phyloP scores from a whole-genome alignment of 1,140 invertebrate genomes.

The Drosophila sproati region DNA sequence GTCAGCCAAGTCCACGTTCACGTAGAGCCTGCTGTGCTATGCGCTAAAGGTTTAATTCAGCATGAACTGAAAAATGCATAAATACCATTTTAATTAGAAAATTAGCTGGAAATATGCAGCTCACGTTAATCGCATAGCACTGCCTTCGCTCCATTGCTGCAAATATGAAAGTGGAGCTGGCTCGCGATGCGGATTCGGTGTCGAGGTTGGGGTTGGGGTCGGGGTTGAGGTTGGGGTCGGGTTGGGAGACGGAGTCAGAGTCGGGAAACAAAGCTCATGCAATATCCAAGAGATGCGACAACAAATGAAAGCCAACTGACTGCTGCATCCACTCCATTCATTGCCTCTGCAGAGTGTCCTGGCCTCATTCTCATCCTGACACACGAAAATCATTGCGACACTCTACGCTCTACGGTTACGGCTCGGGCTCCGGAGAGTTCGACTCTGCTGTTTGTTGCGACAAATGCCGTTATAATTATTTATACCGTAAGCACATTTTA shows the following conservation, averaged over 20 bases:
- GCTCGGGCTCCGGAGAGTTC: conserved; percentile 19
- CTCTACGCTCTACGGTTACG: conserved; percentile 18
- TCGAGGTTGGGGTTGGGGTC: conserved; percentile 9
- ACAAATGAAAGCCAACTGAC: conserved; percentile 57
- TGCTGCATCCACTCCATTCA: conserved; percentile 30
- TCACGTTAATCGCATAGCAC: conserved; percentile 81
- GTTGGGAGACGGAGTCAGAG: no score
- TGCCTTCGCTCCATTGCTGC: conserved; percentile 36
- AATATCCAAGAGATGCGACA: conserved; percentile 80
- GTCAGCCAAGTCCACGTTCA: conserved; percentile 14
- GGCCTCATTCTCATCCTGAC: conserved; percentile 50
- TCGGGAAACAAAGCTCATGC: conserved; percentile 52
- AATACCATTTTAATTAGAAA: conserved; percentile 84
- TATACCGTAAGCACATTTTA: conserved; percentile 83
- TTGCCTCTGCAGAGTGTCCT: background rate
- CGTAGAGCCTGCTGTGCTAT: conserved; percentile 1
- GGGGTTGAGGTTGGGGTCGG: background rate
- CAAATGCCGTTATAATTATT: conserved; percentile 83
- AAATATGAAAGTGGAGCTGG: conserved; percentile 37
- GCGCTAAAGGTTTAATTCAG: conserved; percentile 64
- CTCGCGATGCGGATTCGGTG: conserved; percentile 18
- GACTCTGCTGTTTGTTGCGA: conserved; percentile 71
- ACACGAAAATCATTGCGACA: conserved; percentile 72
- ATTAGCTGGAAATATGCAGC: conserved; percentile 84
- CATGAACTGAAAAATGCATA: conserved; percentile 78